Evolutionary conservation across 2,888 invertebrate species (phyloP), one percentile per base, ranked within the genome.

Genomic region (Yponomeuta malinellus): DNA sequence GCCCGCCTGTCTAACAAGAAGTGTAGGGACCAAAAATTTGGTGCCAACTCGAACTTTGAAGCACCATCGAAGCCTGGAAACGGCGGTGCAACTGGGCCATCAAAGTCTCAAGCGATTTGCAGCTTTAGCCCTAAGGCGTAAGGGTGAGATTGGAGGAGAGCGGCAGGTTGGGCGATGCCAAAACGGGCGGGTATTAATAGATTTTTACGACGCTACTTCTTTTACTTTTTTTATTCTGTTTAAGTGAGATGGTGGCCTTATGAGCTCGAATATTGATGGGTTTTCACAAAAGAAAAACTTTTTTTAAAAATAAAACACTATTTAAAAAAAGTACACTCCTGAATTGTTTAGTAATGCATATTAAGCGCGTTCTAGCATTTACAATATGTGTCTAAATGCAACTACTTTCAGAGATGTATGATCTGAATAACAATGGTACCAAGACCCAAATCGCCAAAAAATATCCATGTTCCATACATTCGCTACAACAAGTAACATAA

Each of bases 21-120:
- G 84, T 89, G 87, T 86, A 83, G 87, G 83, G 84, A 89, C 83
- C 89, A 88, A 86, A 90, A 90, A 90, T 90, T 90, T 86, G 87
- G 89, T 87, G 88, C 90, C 89, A 89, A 88, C 89, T 90, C 90
- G 85, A 89, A 89, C 87, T 87, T 83, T 83, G 79, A 83, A 89
- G 68, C 68, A 86, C 37, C 43, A 59, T 59, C 52, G 52, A 59
- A 59, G 52, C 12, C 52, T 59, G 52, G 52, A 59, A 59, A 59
- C 52, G 52, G 15, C 15, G 3, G 52, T 12, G 15, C 52, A 59
- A 59, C 52, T 59, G 15, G 15, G 52, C 52, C 52, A 59, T 4
- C 12, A 5, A 2, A 15, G 52, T 1, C 15, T 59, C 15, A 15
- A 59, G 52, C 52, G 52, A 59, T 59, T 59, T 15, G 12, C 52